These are phyloP conservation scores for Zaprionus tsacasi DNA, from an alignment of 1,140 invertebrate genomes.

Conservation along the genomic window DNA sequence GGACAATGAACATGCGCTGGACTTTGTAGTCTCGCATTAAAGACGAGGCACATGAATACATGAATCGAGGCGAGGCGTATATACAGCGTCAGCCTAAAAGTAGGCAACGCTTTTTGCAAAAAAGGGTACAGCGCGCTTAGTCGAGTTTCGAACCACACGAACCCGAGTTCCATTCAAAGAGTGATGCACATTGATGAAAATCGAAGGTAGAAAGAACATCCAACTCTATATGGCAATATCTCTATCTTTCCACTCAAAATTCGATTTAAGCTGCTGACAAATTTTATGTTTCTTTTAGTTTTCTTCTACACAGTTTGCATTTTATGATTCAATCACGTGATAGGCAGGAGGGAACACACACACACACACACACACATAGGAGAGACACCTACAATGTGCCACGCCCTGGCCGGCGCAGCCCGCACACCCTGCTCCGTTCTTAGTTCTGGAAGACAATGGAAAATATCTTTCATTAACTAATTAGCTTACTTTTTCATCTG, in stretches of 20 bases:
- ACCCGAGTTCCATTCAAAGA: not conserved
- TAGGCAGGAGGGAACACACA: not conserved
- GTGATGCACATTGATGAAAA: not conserved
- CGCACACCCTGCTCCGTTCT: too few species aligned
- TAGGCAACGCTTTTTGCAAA: not conserved
- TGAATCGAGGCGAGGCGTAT: not conserved
- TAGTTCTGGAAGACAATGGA: slow-evolving; percentile 58
- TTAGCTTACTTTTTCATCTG: slow-evolving; percentile 76
- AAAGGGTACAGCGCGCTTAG: not conserved
- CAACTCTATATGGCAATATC: not conserved
- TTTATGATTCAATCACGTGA: slow-evolving; percentile 5
- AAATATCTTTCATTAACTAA: slow-evolving; percentile 82
- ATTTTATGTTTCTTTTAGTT: not conserved
- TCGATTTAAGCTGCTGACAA: slow-evolving; percentile 1
- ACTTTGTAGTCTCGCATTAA: not conserved
- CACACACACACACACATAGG: not conserved
- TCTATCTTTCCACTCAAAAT: not conserved
- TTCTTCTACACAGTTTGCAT: not conserved
- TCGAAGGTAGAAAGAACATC: not conserved
- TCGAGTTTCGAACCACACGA: slow-evolving; percentile 12
- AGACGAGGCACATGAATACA: not conserved
- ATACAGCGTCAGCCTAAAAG: not conserved
- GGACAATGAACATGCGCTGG: slow-evolving; percentile 27
- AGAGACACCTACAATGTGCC: slow-evolving; percentile 4
- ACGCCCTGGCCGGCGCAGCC: not conserved